Base-by-base conservation (phyloP, 2,888 invertebrate genomes). In the Seira sanloemensis region DNA sequence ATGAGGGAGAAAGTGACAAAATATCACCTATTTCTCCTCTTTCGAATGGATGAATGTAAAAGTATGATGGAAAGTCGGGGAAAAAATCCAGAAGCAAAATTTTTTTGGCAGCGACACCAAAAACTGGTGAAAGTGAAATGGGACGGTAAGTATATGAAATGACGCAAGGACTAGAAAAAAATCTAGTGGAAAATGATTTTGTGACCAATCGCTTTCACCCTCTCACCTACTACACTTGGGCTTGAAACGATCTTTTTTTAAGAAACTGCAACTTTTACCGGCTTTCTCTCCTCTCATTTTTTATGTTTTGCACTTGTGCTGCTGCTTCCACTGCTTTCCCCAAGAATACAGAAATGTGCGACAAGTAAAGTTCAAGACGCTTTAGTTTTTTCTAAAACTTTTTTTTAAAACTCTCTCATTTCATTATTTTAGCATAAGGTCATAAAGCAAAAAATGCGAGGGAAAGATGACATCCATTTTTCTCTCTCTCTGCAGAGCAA, bases 161-260 rank as follows among this genome's bases (percentile, higher is more conserved):
- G 25, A 68, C 27, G 68, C 68, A 26, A 26, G 46, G n/a, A 65
- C 46, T 73, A 73, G 19, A 80, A n/a, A n/a, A n/a, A n/a, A n/a
- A n/a, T 74, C 27, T 80, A 74, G 54, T 74, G 80, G 74, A 80
- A 80, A 74, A 80, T 80, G 68, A 80, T 80, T 66, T 65, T 66
- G 78, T 7, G 5, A 23, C 67, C 67, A 67, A 67, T n/a, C n/a
- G n/a, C n/a, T n/a, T n/a, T n/a, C n/a, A n/a, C n/a, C n/a, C n/a
- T n/a, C n/a, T n/a, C n/a, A n/a, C n/a, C n/a, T n/a, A n/a, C n/a
- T n/a, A n/a, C n/a, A n/a, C n/a, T n/a, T n/a, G n/a, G n/a, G n/a
- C n/a, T n/a, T n/a, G n/a, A n/a, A n/a, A n/a, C n/a, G n/a, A n/a
- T n/a, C n/a, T n/a, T n/a, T n/a, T n/a, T n/a, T n/a, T n/a, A n/a